A percentile compares a stretch with the other conserved stretches of the same genome.
These are phyloP conservation scores for Timema cristinae DNA, from an alignment of 2,888 invertebrate species.

Conservation along the genomic window DNA sequence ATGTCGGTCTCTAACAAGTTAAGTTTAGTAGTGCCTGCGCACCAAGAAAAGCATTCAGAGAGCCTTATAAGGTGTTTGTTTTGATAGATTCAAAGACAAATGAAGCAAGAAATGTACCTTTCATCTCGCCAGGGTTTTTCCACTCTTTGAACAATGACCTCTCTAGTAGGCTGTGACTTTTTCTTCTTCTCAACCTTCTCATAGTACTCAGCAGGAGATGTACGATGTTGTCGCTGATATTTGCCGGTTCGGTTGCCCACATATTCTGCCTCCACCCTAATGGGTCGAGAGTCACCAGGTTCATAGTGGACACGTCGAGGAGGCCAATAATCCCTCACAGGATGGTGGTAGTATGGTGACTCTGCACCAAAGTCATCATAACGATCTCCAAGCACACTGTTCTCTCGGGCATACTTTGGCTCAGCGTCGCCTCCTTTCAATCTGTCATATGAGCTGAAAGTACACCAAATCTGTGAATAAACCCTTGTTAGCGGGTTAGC, in stretches of 20 bases:
- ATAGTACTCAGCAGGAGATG: constrained; percentile 27
- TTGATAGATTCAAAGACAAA: background rate
- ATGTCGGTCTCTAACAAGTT: no score
- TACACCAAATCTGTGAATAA: no score
- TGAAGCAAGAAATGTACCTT: constrained; percentile 26
- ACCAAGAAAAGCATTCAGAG: no score
- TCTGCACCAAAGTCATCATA: constrained; percentile 35
- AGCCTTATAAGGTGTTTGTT: no score
- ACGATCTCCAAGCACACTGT: constrained; percentile 41
- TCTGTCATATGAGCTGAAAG: constrained; percentile 9
- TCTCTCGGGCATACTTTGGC: constrained; percentile 40
- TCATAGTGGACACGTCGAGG: constrained; percentile 43
- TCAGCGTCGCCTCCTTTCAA: constrained; percentile 22
- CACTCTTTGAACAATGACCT: constrained; percentile 73
- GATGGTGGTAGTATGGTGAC: constrained; percentile 40
- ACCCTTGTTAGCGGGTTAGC: no score
- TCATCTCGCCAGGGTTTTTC: constrained; percentile 43
- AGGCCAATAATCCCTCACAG: constrained; percentile 28
- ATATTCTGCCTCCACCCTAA: constrained; percentile 39
- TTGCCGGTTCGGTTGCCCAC: constrained; percentile 38
- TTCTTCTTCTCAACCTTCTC: constrained; percentile 45
- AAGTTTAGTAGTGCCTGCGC: no score
- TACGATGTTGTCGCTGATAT: constrained; percentile 24
- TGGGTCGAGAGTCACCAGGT: constrained; percentile 29
- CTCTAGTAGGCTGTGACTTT: constrained; percentile 48